Conservation (phyloP, 2,888 invertebrate species). For the Seira musarum region DNA sequence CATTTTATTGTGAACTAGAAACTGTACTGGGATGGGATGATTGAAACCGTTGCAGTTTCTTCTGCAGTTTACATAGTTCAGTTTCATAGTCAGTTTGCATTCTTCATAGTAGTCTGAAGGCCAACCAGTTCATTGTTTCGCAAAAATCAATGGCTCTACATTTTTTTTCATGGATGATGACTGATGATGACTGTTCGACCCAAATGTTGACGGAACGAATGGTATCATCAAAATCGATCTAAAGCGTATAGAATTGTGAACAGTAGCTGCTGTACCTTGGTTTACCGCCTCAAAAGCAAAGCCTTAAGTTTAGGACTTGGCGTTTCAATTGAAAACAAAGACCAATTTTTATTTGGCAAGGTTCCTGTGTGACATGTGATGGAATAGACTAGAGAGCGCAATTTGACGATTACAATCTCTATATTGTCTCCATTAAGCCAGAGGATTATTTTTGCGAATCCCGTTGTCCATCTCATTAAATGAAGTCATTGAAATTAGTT, state of each 20-base stretch:
- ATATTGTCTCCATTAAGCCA: background rate
- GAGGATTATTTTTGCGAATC: constrained; percentile 23
- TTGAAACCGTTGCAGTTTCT: background rate
- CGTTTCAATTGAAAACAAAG: constrained; percentile 22
- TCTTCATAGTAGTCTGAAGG: constrained; percentile 42
- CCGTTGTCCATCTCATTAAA: constrained; percentile 43
- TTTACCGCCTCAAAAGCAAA: too few species aligned
- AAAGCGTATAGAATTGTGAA: too few species aligned
- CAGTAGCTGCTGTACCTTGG: too few species aligned
- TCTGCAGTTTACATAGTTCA: background rate
- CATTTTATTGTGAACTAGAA: too few species aligned
- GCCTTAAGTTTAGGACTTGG: too few species aligned
- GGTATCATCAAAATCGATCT: background rate
- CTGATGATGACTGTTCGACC: background rate
- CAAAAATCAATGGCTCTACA: constrained; percentile 35
- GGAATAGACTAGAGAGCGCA: too few species aligned
- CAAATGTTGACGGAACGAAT: background rate
- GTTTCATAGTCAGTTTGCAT: too few species aligned
- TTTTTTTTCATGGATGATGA: background rate
- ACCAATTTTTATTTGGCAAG: constrained; percentile 16
- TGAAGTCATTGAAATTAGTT: constrained; percentile 53
- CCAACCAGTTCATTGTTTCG: constrained; percentile 36
- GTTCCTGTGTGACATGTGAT: constrained; percentile 30
- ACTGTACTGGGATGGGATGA: too few species aligned
- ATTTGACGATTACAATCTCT: background rate